A percentile compares a stretch with the other conserved stretches of the same genome.
phyloP scores from a whole-genome alignment of 1,140 invertebrate genomes.

The Euwallacea similis region DNA sequence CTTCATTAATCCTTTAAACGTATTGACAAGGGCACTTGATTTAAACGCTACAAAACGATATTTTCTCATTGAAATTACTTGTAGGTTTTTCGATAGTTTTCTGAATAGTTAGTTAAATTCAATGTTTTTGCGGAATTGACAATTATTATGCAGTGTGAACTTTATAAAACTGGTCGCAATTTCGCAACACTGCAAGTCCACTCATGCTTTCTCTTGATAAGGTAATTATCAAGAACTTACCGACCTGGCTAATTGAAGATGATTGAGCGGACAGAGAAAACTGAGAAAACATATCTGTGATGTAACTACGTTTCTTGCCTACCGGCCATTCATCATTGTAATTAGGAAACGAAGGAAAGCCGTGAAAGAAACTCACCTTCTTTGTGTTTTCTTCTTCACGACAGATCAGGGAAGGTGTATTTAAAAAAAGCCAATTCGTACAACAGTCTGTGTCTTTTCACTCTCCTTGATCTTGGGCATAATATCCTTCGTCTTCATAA shows the following conservation, averaged over 20 bases:
- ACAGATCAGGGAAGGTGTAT: too few relatives aligned
- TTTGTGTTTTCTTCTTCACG: too few relatives aligned
- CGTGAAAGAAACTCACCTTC: too few relatives aligned
- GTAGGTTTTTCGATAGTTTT: too few relatives aligned
- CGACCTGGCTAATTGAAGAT: constrained; percentile 49
- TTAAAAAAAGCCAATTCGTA: background rate
- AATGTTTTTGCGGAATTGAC: too few relatives aligned
- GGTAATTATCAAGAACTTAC: constrained; percentile 47
- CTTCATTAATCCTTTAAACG: too few relatives aligned
- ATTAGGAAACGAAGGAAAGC: background rate
- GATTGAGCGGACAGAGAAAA: constrained; percentile 49
- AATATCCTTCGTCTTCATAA: background rate
- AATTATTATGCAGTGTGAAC: too few relatives aligned
- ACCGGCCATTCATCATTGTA: constrained; percentile 28
- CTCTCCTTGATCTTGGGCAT: background rate
- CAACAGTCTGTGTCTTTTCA: background rate
- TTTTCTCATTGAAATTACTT: too few relatives aligned
- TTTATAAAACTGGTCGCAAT: constrained; percentile 20
- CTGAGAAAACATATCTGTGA: constrained; percentile 32
- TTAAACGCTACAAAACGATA: too few relatives aligned
- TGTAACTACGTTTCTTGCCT: constrained; percentile 34
- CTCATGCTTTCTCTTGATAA: constrained; percentile 17
- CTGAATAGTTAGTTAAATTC: too few relatives aligned
- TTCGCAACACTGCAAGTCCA: constrained; percentile 26
- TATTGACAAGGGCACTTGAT: too few relatives aligned